Base-by-base conservation (phyloP, 2,888 invertebrate genomes). In the Ceriagrion tenellum region DNA sequence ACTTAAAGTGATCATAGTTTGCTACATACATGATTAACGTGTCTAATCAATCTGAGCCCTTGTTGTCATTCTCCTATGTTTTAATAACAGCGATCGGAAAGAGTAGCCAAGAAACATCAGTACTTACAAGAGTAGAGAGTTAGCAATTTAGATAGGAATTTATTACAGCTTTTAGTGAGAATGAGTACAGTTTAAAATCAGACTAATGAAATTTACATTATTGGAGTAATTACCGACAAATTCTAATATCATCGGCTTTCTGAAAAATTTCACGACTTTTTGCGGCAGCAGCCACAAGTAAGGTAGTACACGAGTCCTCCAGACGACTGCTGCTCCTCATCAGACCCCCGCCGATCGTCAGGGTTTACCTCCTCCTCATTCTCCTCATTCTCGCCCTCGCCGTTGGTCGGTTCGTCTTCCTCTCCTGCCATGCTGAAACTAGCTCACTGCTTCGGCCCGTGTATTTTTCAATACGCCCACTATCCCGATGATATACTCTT, bases 221-320 rank as follows among this genome's bases (percentile, higher is more conserved):
- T 30, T 35, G 35, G 10, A 81, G 8, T 69, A 69, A 35, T 35
- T 81, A 81, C 81, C 35, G 16, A 81, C 16, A 16, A 81, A 30
- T 81, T 81, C 81, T 35, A 35, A 30, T 81, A 69, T 69, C 69
- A 69, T 69, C 69, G 69, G 47, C 47, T 47, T 47, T 47, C 47
- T 8, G 47, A 47, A 2, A 47, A 4, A 47, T 2, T 47, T 47
- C 47, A 4, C 1, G 81, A 81, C 35, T 81, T 81, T 35, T 81
- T 81, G 81, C 81, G 12, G 81, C 81, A 81, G 81, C 81, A 81
- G 81, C 81, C 81, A 81, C 81, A 81, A 81, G 81, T 81, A 30
- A 81, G 81, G 16, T 81, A 81, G 81, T 13, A 35, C 18, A 81
- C 12, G 35, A 81, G 81, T 3, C 81, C 81, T 26, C 69, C 69